A percentile compares a stretch with the other conserved stretches of the same genome.
Evolutionary conservation across 2,888 invertebrate species (phyloP).

Genomic region (Atrina japonica): DNA sequence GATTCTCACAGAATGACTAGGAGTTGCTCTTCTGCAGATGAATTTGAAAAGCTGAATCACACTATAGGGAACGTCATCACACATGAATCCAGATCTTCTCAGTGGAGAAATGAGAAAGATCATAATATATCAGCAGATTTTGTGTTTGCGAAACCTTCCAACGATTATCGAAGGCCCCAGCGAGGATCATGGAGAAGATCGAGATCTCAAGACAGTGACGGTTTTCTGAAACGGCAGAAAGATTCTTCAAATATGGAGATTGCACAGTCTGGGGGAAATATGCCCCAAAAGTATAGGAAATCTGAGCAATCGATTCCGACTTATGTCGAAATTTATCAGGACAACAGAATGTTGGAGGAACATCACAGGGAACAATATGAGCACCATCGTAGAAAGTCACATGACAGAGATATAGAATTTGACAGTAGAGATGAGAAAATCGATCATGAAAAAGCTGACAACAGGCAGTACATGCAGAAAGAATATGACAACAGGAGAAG

Average conservation of each 20-base stretch:
- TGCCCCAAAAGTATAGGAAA: background rate
- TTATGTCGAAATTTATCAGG: constrained; percentile 18
- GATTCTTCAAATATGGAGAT: constrained; percentile 67
- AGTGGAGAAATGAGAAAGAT: constrained; percentile 30
- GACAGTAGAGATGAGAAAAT: constrained; percentile 6
- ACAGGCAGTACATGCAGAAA: constrained; percentile 2
- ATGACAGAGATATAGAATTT: background rate
- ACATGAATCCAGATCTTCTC: constrained; percentile 31
- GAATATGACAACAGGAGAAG: background rate
- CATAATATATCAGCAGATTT: constrained; percentile 28
- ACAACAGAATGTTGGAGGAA: constrained; percentile 28
- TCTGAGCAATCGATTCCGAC: constrained; percentile 25
- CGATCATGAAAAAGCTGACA: constrained; percentile 4
- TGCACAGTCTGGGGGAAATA: constrained; percentile 39
- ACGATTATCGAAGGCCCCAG: constrained; percentile 24
- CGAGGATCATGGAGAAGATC: constrained; percentile 85
- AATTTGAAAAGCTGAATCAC: constrained; percentile 21
- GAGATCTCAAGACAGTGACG: constrained; percentile 83
- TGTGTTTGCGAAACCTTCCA: constrained; percentile 35
- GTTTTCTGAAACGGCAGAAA: constrained; percentile 64
- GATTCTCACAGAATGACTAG: constrained; percentile 30
- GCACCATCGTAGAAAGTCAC: background rate
- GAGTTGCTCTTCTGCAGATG: constrained; percentile 39
- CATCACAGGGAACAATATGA: background rate
- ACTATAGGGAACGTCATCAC: constrained; percentile 14